Evolutionary conservation across 2,888 invertebrate species (phyloP).

Genomic region (Sinhomidia bicolor): DNA sequence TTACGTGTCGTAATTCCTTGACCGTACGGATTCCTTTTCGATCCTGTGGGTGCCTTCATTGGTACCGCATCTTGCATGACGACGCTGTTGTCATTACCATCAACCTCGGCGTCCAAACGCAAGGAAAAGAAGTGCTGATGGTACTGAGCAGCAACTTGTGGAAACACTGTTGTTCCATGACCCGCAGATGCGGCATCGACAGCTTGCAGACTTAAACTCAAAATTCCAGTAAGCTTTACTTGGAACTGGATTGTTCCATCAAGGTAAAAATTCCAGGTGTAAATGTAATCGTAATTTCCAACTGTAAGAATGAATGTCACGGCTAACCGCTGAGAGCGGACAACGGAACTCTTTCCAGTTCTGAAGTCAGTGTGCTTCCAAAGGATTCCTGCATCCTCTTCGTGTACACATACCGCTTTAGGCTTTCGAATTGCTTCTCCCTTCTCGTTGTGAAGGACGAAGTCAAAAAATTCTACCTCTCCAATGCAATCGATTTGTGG

Average conservation of each 20-base stretch:
- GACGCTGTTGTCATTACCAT: conserved; percentile 67
- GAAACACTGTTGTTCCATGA: conserved; percentile 45
- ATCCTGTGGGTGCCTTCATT: conserved; percentile 41
- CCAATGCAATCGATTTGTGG: conserved; percentile 66
- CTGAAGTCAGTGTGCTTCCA: conserved; percentile 72
- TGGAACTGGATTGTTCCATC: conserved; percentile 69
- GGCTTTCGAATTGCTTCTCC: conserved; percentile 21
- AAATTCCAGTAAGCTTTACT: conserved; percentile 61
- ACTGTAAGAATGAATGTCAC: conserved; percentile 29
- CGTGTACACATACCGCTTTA: conserved; percentile 56
- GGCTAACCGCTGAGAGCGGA: conserved; percentile 58
- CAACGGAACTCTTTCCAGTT: conserved; percentile 29
- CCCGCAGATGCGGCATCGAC: neutral
- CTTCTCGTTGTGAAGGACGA: conserved; percentile 47
- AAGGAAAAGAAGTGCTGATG: conserved; percentile 72
- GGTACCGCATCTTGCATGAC: conserved; percentile 55
- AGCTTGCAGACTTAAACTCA: conserved; percentile 51
- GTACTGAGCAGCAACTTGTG: conserved; percentile 57
- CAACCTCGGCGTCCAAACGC: conserved; percentile 68
- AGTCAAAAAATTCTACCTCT: conserved; percentile 54
- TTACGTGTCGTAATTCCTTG: conserved; percentile 57
- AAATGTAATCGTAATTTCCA: conserved; percentile 75
- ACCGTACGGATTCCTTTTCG: conserved; percentile 69
- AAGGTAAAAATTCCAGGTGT: conserved; percentile 71
- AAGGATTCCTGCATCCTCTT: conserved; percentile 74